Conservation (phyloP, 1,140 invertebrate species). For the Zaprionus camerounensis region DNA sequence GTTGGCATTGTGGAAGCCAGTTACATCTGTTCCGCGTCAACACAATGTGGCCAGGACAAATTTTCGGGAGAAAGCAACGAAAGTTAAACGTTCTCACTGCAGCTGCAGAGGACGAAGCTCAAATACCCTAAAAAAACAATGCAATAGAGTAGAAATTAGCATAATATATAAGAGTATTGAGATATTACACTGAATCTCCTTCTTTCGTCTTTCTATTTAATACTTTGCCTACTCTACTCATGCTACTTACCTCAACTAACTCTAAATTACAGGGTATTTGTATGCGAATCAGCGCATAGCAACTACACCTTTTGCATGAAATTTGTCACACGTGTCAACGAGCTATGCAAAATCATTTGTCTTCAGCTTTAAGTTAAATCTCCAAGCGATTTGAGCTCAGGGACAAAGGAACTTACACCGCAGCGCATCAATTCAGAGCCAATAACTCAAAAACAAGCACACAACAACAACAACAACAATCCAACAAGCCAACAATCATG, state of each 20-base stretch:
- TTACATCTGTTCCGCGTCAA: conserved; percentile 55
- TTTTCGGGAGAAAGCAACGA: conserved; percentile 18
- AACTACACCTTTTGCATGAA: conserved; percentile 20
- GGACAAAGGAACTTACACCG: conserved; percentile 24
- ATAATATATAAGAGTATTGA: no score
- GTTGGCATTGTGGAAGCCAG: conserved; percentile 68
- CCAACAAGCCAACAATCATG: conserved; percentile 56
- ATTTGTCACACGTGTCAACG: conserved; percentile 42
- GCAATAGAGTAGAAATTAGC: not conserved
- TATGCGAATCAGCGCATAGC: conserved; percentile 37
- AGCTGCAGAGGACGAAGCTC: not conserved
- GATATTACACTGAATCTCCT: not conserved
- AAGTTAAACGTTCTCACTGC: not conserved
- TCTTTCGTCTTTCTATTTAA: rapidly evolving
- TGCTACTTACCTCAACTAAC: not conserved
- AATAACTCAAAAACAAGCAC: conserved; percentile 77
- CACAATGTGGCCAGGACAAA: conserved; percentile 45
- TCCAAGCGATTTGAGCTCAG: conserved; percentile 38
- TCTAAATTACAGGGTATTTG: conserved; percentile 13
- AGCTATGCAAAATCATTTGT: conserved; percentile 51
- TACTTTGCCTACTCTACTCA: not conserved
- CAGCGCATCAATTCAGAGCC: conserved; percentile 75
- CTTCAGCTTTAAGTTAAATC: conserved; percentile 50
- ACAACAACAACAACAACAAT: conserved; percentile 38
- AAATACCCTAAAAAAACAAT: not conserved